Base-by-base conservation (phyloP, 2,888 invertebrate species). In the Drosophila affinis region DNA sequence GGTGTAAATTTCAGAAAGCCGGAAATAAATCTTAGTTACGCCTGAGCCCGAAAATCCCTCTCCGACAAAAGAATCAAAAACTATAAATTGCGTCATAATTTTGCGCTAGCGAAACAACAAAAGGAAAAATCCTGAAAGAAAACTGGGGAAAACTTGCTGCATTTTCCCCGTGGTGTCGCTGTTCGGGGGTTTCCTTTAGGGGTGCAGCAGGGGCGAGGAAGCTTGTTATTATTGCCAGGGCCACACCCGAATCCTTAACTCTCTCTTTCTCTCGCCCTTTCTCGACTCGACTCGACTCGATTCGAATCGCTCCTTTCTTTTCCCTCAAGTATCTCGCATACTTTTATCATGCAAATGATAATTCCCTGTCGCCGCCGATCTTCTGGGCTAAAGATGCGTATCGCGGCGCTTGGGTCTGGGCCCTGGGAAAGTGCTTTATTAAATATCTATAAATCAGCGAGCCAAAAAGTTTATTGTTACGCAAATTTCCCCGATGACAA, bases 1-100 rank as follows among this genome's bases (percentile, higher is more conserved):
- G 75, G 75, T 86, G 80, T 86, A 77, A 77, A 82, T 86, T 83
- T 78, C 72, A 69, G 58, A 80, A 78, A 88, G 81, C 81, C 85
- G 87, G 81, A 84, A 87, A 87, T 88, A 88, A 84, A 88, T 84
- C 87, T 87, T 88, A 73, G 88, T 88, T 83, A 83, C 88, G 87
- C 88, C 72, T 32, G 32, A 34, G 14, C 59, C 70, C 27, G 27
- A 9, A 29, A 29, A 80, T 65, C 61, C 57, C 84, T 68, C 72
- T 55, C 58, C 58, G 78, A 84, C 81, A 86, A 87, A 69, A 62
- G 64, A 71, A 80, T 71, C 71, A 80, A 76, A 87, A 88, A 83
- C 83, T 83, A 88, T 83, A 87, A 88, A 84, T 84, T 84, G 83
- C 83, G 83, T 84, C 83, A 88, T 84, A 84, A 84, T 87, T 83